Evolutionary conservation across 2,888 invertebrate genomes (phyloP), one percentile per base, ranked within the genome.

Genomic region (Charanyca ferruginea): DNA sequence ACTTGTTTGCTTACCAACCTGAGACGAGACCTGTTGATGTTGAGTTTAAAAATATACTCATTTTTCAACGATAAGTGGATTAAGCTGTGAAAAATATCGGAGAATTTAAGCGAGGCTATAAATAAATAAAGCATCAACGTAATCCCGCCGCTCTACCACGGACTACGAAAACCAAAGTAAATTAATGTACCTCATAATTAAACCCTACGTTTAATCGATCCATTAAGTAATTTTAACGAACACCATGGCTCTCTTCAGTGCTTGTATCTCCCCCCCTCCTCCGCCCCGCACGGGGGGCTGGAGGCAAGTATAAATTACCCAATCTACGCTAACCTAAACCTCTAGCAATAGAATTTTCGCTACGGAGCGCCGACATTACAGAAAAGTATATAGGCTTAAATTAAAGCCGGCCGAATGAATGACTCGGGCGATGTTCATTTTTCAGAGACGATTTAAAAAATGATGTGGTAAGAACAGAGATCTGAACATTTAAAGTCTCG

Each of bases 281-380:
- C 85, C 80, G 72, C 80, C 83, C 80, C 80, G 74, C 75, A 80
- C 86, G 77, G 85, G 89, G 87, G 87, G 88, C 83, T 86, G 89
- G 90, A 89, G 93, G 94, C 92, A 90, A 94, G 91, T 94, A 94
- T 94, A 95, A 94, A 95, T 94, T 94, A 94, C 94, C 94, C 92
- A 94, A 94, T 94, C 94, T 94, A 91, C 93, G 91, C 87, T 92
- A 91, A 93, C 92, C 93, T 90, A 91, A 92, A 91, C 91, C 93
- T 92, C 89, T 88, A 88, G 91, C 92, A 91, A 93, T 93, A 92
- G 90, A 93, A 93, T 91, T 93, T 93, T 91, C 91, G 89, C 87
- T 89, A 88, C 89, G 88, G 86, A 90, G 90, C 89, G 87, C 89
- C 90, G 86, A 89, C 89, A 86, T 90, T 90, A 91, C 88, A 89